These are phyloP conservation scores for Styela plicata DNA, from an alignment of 23 tunicate species.

Conservation along the genomic window DNA sequence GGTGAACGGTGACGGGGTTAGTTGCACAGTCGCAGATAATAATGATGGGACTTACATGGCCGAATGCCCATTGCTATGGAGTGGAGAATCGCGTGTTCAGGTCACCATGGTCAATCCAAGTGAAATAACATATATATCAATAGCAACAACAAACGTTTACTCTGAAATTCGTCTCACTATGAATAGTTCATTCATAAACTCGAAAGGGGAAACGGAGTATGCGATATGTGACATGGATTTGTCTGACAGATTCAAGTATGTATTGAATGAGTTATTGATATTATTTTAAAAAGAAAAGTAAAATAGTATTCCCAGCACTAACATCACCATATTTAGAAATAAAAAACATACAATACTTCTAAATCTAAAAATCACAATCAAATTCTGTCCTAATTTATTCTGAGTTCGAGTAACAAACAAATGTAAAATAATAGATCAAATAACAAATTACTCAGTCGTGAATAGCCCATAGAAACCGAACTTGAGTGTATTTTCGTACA, in stretches of 20 bases:
- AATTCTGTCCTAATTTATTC: too few relatives aligned
- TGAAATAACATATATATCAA: background rate
- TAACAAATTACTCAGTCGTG: too few relatives aligned
- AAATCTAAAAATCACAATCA: too few relatives aligned
- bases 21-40: conserved; percentile 10
- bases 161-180: background rate
- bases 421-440: too few relatives aligned
- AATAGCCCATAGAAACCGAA: too few relatives aligned
- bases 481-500: too few relatives aligned
- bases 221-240: background rate
- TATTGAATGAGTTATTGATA: too few relatives aligned
- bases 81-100: background rate
- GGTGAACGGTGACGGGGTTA: background rate
- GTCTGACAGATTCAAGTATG: background rate
- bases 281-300: too few relatives aligned
- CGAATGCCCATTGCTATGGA: background rate
- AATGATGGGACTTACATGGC: background rate
- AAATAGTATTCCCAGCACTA: too few relatives aligned
- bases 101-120: conserved; percentile 7
- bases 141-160: background rate
- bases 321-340: too few relatives aligned
- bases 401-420: too few relatives aligned
- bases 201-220: background rate
- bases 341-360: too few relatives aligned
- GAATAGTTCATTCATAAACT: background rate